These are phyloP conservation scores for Odontamblyopus lacepedii DNA, from an alignment of 2,797 vertebrate genomes.

Conservation along the genomic window DNA sequence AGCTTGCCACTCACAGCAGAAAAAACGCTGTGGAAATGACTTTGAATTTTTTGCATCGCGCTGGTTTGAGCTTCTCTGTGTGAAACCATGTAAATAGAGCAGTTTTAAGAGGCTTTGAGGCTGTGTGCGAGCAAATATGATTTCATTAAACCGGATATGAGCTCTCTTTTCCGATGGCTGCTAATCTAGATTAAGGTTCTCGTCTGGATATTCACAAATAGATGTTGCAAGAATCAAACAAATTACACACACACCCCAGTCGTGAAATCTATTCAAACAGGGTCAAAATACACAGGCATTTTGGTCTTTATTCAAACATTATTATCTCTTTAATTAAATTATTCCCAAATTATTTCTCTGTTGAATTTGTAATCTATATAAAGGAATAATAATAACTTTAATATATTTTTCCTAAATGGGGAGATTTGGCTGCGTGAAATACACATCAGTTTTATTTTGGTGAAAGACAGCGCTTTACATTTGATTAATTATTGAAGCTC, in stretches of 20 bases:
- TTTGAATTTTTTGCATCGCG: constrained; percentile 33
- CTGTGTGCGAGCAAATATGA: constrained; percentile 59
- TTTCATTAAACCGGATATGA: constrained; percentile 75
- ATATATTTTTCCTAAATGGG: constrained; percentile 73
- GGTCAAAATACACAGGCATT: constrained; percentile 59
- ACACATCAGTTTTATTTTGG: constrained; percentile 58
- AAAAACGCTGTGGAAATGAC: constrained; percentile 32
- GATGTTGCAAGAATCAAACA: constrained; percentile 54
- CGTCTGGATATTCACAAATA: constrained; percentile 66
- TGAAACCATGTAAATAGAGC: constrained; percentile 63
- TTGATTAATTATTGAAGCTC: constrained; percentile 75
- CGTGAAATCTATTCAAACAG: constrained; percentile 64
- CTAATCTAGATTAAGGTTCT: constrained; percentile 72
- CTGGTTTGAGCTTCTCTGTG: constrained; percentile 40
- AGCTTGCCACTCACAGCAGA: constrained; percentile 41
- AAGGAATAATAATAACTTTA: constrained; percentile 75
- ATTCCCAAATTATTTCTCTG: constrained; percentile 73
- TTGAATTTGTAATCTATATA: constrained; percentile 70
- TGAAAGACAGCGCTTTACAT: constrained; percentile 71
- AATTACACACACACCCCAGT: constrained; percentile 62
- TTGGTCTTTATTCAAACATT: constrained; percentile 61
- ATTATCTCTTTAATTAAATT: constrained; percentile 82
- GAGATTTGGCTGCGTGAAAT: constrained; percentile 72
- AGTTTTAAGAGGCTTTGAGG: constrained; percentile 67
- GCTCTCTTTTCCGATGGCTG: constrained; percentile 61